A percentile compares a stretch with the other conserved stretches of the same genome.
phyloP scores from a whole-genome alignment of 2,888 invertebrate species.

The Latrodectus elegans region DNA sequence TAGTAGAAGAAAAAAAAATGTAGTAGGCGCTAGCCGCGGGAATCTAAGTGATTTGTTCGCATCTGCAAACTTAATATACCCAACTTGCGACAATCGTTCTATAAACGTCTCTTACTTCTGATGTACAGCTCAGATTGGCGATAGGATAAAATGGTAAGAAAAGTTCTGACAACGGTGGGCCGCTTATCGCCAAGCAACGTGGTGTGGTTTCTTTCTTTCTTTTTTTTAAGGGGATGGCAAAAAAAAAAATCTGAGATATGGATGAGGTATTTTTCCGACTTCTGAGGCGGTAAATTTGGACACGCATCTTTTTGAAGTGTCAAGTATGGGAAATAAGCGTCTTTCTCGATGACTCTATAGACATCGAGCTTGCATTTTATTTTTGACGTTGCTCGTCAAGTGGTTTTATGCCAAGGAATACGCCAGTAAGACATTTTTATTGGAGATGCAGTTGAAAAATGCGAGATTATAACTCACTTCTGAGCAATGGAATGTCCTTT shows the following conservation, averaged over 20 bases:
- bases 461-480: slow-evolving; percentile 45
- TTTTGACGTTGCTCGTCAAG: slow-evolving; percentile 1
- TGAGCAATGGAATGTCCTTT: slow-evolving; percentile 17
- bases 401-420: slow-evolving; percentile 35
- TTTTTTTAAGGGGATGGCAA: not conserved
- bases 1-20: not conserved
- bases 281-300: slow-evolving; percentile 57
- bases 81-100: slow-evolving; percentile 60
- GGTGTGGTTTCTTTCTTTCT: not conserved
- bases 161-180: slow-evolving; percentile 60
- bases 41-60: slow-evolving; percentile 53
- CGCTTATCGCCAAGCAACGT: slow-evolving; percentile 31
- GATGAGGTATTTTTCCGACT: slow-evolving; percentile 36
- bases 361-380: slow-evolving; percentile 17
- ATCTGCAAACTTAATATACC: slow-evolving; percentile 58
- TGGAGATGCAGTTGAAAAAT: slow-evolving; percentile 39
- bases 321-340: slow-evolving; percentile 27
- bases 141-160: slow-evolving; percentile 34
- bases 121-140: slow-evolving; percentile 38
- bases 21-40: not conserved
- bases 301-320: slow-evolving; percentile 42
- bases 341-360: slow-evolving; percentile 35
- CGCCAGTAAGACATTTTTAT: slow-evolving; percentile 49
- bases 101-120: slow-evolving; percentile 57
- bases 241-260: slow-evolving; percentile 44